Evolutionary conservation across 2,113 vertebrate genomes (phyloP), one percentile per base, ranked within the genome.

Genomic region (Phaethornis superciliosus): DNA sequence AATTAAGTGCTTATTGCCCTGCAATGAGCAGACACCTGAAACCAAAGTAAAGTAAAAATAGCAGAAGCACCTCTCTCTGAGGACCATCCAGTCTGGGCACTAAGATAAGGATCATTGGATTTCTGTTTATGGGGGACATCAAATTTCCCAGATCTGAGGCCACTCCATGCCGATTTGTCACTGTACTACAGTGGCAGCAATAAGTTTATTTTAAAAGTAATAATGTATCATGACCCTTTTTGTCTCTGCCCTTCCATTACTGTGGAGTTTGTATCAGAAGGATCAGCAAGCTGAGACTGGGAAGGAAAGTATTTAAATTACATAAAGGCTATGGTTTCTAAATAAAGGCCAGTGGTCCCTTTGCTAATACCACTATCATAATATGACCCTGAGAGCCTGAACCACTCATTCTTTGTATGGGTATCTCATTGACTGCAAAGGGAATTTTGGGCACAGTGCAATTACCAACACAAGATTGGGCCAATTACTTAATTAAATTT

Each of bases 401-500:
- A 87, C 47, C 47, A 90, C 32, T 20, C 71, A 60, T 76, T 93
- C 65, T 92, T 68, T 88, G 76, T 33, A 51, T 35, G 23, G 44
- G 58, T 62, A 69, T 92, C 89, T 92, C 72, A 44, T 6, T 85
- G 80, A 68, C 88, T 94, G 91, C 87, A 91, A 84, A 89, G 92
- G 88, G 94, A 96, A 83, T 95, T 60, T 56, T 81, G 62, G 71
- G 46, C 89, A 94, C 92, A 95, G 87, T 91, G 82, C 92, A 96
- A 94, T 90, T 96, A 93, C 70, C 33, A 21, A 63, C 81, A 94
- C n/a, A 93, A 89, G 78, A 85, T 0, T 79, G 77, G 82, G 79
- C 72, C 92, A 93, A 90, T 86, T 93, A 96, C 79, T 93, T 86
- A 89, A 96, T 95, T 95, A 92, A 94, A 89, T 86, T 89, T 87